Conservation (phyloP, 2,113 vertebrate genomes). For the Ploceus nigricollis region DNA sequence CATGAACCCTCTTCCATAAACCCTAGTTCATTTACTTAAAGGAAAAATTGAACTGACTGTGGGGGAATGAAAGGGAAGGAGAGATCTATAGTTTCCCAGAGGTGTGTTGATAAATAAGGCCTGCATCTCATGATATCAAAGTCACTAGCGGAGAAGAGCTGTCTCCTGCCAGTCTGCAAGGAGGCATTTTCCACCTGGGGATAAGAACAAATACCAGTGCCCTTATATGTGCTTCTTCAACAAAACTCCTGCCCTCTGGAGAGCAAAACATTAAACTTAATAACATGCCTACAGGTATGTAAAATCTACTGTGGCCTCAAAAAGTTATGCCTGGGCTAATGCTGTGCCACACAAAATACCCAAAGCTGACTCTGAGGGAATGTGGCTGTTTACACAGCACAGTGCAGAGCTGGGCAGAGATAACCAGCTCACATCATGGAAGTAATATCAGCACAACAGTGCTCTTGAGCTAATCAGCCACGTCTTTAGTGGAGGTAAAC, state of each 20-base stretch:
- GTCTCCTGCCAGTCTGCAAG: not conserved
- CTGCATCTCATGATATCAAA: not conserved
- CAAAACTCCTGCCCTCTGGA: not conserved
- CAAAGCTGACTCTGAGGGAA: not conserved
- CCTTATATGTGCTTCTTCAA: not conserved
- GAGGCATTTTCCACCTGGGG: not conserved
- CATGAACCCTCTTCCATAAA: constrained; percentile 45
- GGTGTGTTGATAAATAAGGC: not conserved
- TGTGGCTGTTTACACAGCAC: rapidly evolving
- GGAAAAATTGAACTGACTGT: not conserved
- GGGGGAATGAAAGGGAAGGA: not conserved
- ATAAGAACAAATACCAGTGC: not conserved
- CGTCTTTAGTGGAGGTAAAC: not conserved
- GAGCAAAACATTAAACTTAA: not conserved
- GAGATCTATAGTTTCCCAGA: not conserved
- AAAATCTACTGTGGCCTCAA: not conserved
- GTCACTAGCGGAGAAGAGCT: not conserved
- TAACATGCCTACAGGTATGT: not conserved
- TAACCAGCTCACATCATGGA: not conserved
- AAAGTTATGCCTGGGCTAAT: not conserved
- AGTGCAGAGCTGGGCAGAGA: not conserved
- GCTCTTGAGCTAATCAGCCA: not conserved
- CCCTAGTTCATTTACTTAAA: constrained; percentile 16
- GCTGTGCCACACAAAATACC: not conserved
- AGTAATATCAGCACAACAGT: not conserved